Conservation (phyloP, 2,797 vertebrate genomes). For the Linurgus olivaceus region DNA sequence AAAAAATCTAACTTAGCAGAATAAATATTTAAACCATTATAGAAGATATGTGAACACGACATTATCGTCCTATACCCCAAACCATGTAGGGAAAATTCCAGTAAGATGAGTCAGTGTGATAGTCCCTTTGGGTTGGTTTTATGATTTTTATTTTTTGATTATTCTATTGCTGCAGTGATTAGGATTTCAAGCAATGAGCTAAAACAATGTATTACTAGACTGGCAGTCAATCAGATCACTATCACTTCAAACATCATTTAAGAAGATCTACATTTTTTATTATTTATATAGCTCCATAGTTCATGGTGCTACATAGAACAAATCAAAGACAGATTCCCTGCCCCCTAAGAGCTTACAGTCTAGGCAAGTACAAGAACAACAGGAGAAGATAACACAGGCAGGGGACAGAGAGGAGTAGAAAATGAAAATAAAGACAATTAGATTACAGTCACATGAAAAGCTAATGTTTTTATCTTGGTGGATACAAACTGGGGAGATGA, state of each 20-base stretch:
- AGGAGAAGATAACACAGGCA: constrained; percentile 37
- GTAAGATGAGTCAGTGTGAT: background rate
- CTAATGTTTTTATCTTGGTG: background rate
- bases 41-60: background rate
- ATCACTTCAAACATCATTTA: constrained; percentile 55
- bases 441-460: constrained; percentile 47
- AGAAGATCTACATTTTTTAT: constrained; percentile 61
- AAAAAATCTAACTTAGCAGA: background rate
- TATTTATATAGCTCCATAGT: constrained; percentile 64
- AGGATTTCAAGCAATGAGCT: background rate
- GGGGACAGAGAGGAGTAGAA: constrained; percentile 8
- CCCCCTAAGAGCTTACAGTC: constrained; percentile 53
- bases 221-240: constrained; percentile 48
- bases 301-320: constrained; percentile 63
- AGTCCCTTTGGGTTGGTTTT: background rate
- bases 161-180: background rate
- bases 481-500: constrained; percentile 1
- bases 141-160: background rate
- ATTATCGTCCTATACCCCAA: accelerated
- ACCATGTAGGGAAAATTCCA: background rate
- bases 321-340: constrained; percentile 54
- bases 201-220: background rate
- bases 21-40: background rate
- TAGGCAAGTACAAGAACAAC: constrained; percentile 59
- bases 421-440: constrained; percentile 25